Percentiles rank a stretch among this genome's conserved stretches.
Conservation (phyloP, 2,113 vertebrate species). For the Jaculus jaculus region DNA sequence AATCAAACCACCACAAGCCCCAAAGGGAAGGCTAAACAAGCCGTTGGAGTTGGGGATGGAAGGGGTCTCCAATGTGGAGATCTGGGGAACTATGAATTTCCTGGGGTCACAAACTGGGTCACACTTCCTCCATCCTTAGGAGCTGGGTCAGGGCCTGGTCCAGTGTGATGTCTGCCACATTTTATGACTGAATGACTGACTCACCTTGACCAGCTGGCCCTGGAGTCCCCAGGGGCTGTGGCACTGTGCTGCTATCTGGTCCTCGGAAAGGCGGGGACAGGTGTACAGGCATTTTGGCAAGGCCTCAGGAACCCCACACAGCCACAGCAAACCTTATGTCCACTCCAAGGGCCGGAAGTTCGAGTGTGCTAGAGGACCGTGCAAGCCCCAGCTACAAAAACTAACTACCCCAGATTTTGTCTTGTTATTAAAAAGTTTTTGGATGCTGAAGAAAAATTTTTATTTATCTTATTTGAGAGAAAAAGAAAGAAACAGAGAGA, state of each 20-base stretch:
- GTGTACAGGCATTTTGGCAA: conserved; percentile 95
- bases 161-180: too few species aligned
- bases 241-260: conserved; percentile 68
- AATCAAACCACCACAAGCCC: too few species aligned
- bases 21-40: background rate
- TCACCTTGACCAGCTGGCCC: background rate
- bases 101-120: too few species aligned
- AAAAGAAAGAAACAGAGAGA: too few species aligned
- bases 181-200: too few species aligned
- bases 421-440: conserved; percentile 85
- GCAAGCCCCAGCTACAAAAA: conserved; percentile 92
- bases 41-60: background rate
- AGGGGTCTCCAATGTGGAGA: too few species aligned
- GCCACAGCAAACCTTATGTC: conserved; percentile 92
- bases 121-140: too few species aligned
- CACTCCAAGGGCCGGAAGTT: conserved; percentile 94
- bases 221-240: too few species aligned
- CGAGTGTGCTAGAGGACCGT: conserved; percentile 91
- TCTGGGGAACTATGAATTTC: too few species aligned
- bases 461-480: too few species aligned
- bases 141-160: too few species aligned
- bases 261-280: conserved; percentile 91
- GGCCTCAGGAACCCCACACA: conserved; percentile 92
- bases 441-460: too few species aligned
- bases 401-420: conserved; percentile 72